phyloP scores from a whole-genome alignment of 2,113 vertebrate species.

The Ictalurus furcatus region DNA sequence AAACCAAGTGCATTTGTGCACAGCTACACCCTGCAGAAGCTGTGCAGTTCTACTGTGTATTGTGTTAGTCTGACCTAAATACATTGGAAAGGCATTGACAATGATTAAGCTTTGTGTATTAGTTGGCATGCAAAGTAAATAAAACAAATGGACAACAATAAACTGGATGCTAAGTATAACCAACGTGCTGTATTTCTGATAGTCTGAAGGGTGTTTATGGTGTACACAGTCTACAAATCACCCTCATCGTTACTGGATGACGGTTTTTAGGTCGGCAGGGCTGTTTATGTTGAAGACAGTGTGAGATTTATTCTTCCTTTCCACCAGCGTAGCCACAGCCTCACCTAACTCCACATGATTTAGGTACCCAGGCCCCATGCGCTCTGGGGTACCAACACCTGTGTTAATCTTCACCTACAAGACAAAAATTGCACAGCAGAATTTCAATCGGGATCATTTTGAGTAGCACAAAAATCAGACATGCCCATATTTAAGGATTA shows the following conservation, averaged over 20 bases:
- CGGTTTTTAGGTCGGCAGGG: constrained; percentile 72
- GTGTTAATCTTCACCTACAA: constrained; percentile 79
- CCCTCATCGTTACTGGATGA: constrained; percentile 60
- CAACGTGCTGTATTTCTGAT: neutral
- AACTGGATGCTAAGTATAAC: constrained; percentile 12
- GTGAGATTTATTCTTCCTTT: constrained; percentile 69
- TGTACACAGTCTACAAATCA: constrained; percentile 51
- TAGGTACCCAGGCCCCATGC: constrained; percentile 73
- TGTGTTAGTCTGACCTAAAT: constrained; percentile 12
- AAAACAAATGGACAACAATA: constrained; percentile 12
- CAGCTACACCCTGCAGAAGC: neutral
- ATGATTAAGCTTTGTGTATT: constrained; percentile 22
- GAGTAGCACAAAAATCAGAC: neutral
- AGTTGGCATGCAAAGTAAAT: constrained; percentile 43
- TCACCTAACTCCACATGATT: constrained; percentile 78
- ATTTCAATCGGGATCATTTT: neutral
- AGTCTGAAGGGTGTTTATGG: constrained; percentile 19
- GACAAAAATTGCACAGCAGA: neutral
- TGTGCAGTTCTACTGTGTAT: neutral
- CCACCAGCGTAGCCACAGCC: constrained; percentile 72
- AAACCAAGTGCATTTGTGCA: neutral
- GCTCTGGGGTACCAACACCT: constrained; percentile 74
- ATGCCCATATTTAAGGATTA: neutral
- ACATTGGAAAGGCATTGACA: neutral
- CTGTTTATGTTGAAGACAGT: constrained; percentile 65